Evolutionary conservation across 2,888 invertebrate species (phyloP).

Genomic region (Platycnemis pennipes): DNA sequence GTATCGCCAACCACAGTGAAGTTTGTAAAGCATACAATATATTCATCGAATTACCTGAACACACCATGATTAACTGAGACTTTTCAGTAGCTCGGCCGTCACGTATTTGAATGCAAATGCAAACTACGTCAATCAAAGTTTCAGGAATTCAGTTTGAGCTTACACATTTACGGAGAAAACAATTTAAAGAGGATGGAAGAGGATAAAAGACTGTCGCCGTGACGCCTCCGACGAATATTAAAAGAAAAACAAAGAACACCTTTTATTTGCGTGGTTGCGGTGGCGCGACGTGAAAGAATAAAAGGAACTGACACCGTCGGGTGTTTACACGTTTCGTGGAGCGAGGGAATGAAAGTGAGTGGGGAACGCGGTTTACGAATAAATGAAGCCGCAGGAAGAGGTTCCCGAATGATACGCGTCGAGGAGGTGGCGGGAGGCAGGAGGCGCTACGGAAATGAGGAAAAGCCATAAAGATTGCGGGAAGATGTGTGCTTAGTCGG

Average conservation of each 20-base stretch:
- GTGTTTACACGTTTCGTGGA: not conserved
- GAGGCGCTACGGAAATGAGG: not conserved
- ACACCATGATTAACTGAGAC: too few species aligned
- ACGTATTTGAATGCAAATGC: too few species aligned
- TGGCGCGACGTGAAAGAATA: not conserved
- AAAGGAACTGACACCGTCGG: not conserved
- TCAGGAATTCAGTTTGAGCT: too few species aligned
- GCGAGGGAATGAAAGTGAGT: not conserved
- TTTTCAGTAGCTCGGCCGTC: too few species aligned
- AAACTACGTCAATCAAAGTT: too few species aligned
- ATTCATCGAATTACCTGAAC: too few species aligned
- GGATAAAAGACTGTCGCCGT: not conserved
- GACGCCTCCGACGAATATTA: not conserved
- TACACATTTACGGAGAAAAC: too few species aligned
- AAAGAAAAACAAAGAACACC: not conserved
- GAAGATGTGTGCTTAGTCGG: not conserved
- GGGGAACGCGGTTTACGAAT: not conserved
- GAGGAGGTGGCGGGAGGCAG: not conserved
- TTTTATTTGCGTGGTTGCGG: not conserved
- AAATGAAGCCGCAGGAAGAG: not conserved
- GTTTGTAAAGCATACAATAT: too few species aligned
- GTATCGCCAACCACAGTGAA: too few species aligned
- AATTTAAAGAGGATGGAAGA: too few species aligned
- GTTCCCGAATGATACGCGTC: not conserved
- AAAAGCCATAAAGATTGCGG: not conserved